A percentile compares a stretch with the other conserved stretches of the same genome.
Evolutionary conservation across 2,888 invertebrate species (phyloP).

Genomic region (Eupelmus urozonus): DNA sequence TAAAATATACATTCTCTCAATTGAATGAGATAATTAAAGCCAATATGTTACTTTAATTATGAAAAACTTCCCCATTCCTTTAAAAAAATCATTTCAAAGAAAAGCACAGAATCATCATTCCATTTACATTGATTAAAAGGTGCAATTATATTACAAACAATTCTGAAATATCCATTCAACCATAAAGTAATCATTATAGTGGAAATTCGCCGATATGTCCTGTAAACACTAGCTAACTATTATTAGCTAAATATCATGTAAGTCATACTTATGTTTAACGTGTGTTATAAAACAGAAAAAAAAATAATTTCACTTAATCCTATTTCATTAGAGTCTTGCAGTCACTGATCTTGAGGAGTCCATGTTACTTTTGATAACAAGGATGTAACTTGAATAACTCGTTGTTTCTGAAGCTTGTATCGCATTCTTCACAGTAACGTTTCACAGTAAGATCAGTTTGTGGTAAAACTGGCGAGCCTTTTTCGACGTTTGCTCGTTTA

Average conservation of each 20-base stretch:
- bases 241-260: conserved; percentile 9
- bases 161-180: conserved; percentile 7
- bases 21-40: conserved; percentile 35
- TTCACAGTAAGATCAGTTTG: conserved; percentile 49
- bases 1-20: conserved; percentile 47
- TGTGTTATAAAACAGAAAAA: conserved; percentile 27
- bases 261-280: not conserved
- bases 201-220: conserved; percentile 1
- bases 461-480: conserved; percentile 10
- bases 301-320: conserved; percentile 1
- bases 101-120: not conserved
- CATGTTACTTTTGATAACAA: conserved; percentile 55
- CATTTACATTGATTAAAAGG: not conserved
- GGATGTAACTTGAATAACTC: conserved; percentile 53
- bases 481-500: conserved; percentile 27
- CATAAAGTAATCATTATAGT: conserved; percentile 8
- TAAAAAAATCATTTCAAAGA: conserved; percentile 15
- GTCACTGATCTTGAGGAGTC: conserved; percentile 12
- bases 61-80: conserved; percentile 31
- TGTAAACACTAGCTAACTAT: not conserved
- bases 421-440: conserved; percentile 54
- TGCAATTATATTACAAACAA: conserved; percentile 28
- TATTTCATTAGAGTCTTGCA: conserved; percentile 31
- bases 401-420: conserved; percentile 50
- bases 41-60: conserved; percentile 14